Percentiles rank a stretch among this genome's conserved stretches.
These are phyloP conservation scores for Megatriorchis doriae DNA, from an alignment of 2,113 vertebrate species.

Conservation along the genomic window DNA sequence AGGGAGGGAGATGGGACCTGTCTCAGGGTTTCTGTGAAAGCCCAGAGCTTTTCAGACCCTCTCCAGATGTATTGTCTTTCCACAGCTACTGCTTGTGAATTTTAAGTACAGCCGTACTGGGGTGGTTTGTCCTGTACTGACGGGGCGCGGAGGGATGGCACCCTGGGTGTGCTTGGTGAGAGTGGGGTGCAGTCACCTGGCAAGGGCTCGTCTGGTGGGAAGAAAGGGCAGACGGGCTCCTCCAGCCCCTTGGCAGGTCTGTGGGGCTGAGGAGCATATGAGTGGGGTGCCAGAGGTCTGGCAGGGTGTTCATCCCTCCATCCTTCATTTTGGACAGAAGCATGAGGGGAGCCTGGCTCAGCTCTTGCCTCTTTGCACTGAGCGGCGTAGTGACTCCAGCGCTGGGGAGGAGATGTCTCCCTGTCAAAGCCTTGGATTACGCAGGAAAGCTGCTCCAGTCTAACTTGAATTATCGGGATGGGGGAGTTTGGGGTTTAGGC, in stretches of 20 bases:
- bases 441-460: background rate
- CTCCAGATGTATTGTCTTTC: constrained; percentile 57
- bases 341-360: background rate
- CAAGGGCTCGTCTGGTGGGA: background rate
- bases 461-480: background rate
- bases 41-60: constrained; percentile 57
- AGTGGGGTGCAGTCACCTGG: background rate
- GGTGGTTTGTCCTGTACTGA: background rate
- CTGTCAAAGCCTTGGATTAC: background rate
- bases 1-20: constrained; percentile 54
- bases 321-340: background rate
- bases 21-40: constrained; percentile 58
- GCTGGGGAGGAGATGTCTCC: background rate
- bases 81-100: constrained; percentile 52
- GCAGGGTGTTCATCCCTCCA: background rate
- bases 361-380: background rate
- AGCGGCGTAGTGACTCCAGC: background rate
- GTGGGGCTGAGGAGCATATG: background rate
- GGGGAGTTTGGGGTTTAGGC: background rate
- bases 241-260: background rate
- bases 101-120: background rate
- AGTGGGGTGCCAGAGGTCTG: background rate
- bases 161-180: background rate
- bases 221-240: background rate
- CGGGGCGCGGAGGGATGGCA: background rate